Evolutionary conservation across 2,888 invertebrate genomes (phyloP).

Genomic region (Cartodere bifasciata): DNA sequence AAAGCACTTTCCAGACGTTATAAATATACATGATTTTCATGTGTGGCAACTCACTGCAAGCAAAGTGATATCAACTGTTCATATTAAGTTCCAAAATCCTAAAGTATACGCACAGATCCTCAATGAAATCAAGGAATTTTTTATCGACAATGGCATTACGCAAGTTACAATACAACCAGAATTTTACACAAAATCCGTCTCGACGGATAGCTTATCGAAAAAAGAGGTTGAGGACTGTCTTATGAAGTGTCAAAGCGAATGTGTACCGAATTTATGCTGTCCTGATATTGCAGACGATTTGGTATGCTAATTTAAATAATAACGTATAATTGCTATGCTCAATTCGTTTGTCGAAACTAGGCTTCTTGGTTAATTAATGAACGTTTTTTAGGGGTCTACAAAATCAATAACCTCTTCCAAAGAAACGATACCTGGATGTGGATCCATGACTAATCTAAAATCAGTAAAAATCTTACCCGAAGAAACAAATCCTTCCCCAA

Average conservation of each 20-base stretch:
- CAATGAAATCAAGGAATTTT: slow-evolving; percentile 56
- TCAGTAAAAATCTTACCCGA: slow-evolving; percentile 1
- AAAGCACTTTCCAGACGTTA: slow-evolving; percentile 53
- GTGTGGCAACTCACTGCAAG: slow-evolving; percentile 77
- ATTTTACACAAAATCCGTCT: slow-evolving; percentile 37
- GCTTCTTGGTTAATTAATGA: too few relatives aligned
- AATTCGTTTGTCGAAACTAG: too few relatives aligned
- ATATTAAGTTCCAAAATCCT: slow-evolving; percentile 60
- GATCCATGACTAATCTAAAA: neutral
- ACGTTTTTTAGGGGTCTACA: neutral
- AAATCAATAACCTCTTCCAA: slow-evolving; percentile 1
- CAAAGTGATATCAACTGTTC: slow-evolving; percentile 72
- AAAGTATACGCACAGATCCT: slow-evolving; percentile 44
- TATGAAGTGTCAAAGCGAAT: slow-evolving; percentile 33
- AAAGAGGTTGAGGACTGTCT: slow-evolving; percentile 29
- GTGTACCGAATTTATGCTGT: slow-evolving; percentile 35
- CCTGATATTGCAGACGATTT: slow-evolving; percentile 15
- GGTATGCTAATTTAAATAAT: slow-evolving; percentile 1
- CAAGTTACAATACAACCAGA: slow-evolving; percentile 83
- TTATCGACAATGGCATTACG: slow-evolving; percentile 68
- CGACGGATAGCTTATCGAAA: slow-evolving; percentile 22
- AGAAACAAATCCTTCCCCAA: too few relatives aligned
- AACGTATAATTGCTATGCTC: neutral
- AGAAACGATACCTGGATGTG: neutral
- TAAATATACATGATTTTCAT: slow-evolving; percentile 76